These are phyloP conservation scores for Anoplophora glabripennis DNA, from an alignment of 1,140 invertebrate species.

Conservation along the genomic window DNA sequence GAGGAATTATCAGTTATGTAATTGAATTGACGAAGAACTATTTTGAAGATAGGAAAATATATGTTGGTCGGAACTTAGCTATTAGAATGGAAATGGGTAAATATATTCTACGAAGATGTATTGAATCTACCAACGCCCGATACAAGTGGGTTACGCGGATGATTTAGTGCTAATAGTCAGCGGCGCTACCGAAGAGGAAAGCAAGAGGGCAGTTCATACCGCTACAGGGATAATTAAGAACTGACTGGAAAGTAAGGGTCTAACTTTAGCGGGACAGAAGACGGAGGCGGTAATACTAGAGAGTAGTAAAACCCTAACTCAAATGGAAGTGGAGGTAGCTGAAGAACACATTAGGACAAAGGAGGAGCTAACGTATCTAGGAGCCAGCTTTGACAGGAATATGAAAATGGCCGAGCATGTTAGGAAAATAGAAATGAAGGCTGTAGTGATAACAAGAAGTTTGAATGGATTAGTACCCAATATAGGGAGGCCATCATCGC, in stretches of 20 bases:
- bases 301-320: not conserved
- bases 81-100: constrained; percentile 48
- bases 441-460: not conserved
- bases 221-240: not conserved
- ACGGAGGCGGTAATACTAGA: not conserved
- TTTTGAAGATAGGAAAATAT: not conserved
- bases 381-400: constrained; percentile 1
- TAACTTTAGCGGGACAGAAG: not conserved
- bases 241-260: not conserved
- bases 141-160: constrained; percentile 17
- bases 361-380: not conserved
- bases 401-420: not conserved
- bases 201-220: not conserved
- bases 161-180: not conserved
- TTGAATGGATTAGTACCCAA: constrained; percentile 12
- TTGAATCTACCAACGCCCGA: too few relatives aligned
- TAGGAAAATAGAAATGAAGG: not conserved
- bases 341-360: not conserved
- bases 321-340: not conserved
- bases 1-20: too few relatives aligned
- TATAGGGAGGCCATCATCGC: constrained; percentile 4
- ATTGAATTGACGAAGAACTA: not conserved
- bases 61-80: constrained; percentile 42
- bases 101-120: too few relatives aligned
- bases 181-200: not conserved